Evolutionary conservation across 2,888 invertebrate genomes (phyloP), one percentile per base, ranked within the genome.

Genomic region (Ganaspis brasiliensis): DNA sequence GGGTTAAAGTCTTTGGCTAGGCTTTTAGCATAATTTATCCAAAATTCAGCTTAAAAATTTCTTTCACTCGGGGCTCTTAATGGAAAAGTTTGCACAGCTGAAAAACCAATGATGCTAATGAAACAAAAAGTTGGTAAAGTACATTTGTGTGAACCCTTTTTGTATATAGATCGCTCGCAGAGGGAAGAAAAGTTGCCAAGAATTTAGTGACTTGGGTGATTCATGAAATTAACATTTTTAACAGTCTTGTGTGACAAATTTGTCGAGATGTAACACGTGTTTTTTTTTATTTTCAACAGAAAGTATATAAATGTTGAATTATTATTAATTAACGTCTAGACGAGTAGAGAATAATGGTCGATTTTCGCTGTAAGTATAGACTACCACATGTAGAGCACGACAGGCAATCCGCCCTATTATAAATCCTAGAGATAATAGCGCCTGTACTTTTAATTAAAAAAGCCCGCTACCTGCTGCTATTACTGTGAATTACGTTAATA

Each of bases 361-460:
- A 73, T 72, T 76, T 72, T 14, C 74, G 40, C 12, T 76, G n/a
- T 40, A 75, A 61, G 26, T 75, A 73, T n/a, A 75, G 73, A 73
- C 74, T 74, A 61, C 79, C 63, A 74, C 75, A 74, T 40, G 76
- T 72, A 76, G 74, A 45, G 81, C 80, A 80, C 78, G 67, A 67
- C 67, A 19, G 61, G 67, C 67, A 26, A 67, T 67, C 45, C 82
- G 82, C 78, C 79, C 86, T 83, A 88, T 87, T 88, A 87, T 88
- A 89, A 89, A 88, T 88, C 87, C 83, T 82, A 80, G 84, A 87
- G 87, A 88, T 88, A 88, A 89, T 85, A 80, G 85, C 80, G 80
- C 80, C n/a, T 82, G 86, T 85, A 85, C 83, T 89, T 89, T 89
- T 89, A 89, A 89, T 88, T 88, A 89, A 89, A 89, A 89, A 87